A percentile compares a stretch with the other conserved stretches of the same genome.
These are phyloP conservation scores for Blomia tropicalis DNA, from an alignment of 2,888 invertebrate genomes.

Conservation along the genomic window DNA sequence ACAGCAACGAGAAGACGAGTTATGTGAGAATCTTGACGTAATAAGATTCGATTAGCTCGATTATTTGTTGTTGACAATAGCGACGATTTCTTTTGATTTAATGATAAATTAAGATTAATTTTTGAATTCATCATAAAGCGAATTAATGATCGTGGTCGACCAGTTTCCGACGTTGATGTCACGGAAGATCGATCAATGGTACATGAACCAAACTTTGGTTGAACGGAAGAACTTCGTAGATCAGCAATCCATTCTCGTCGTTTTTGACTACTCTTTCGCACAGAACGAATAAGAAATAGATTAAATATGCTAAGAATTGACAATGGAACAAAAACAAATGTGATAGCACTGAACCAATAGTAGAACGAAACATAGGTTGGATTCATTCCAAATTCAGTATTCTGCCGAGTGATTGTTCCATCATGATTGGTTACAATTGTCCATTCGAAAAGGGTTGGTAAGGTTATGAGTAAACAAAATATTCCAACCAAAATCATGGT, in stretches of 20 bases:
- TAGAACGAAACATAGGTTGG: conserved; percentile 33
- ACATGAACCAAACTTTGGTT: too few relatives aligned
- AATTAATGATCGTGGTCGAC: not conserved
- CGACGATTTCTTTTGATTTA: not conserved
- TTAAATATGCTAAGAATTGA: conserved; percentile 40
- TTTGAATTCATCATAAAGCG: not conserved
- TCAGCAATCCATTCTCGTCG: not conserved
- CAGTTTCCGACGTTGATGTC: too few relatives aligned
- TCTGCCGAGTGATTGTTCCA: not conserved
- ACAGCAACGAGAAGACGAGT: conserved; percentile 42
- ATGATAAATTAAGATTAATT: not conserved
- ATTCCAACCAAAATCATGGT: conserved; percentile 33
- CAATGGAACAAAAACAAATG: conserved; percentile 39
- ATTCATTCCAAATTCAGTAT: not conserved
- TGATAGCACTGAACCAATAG: conserved; percentile 37
- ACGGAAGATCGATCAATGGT: too few relatives aligned
- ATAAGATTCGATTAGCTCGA: not conserved
- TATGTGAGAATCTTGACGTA: conserved; percentile 33
- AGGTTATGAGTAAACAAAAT: conserved; percentile 40
- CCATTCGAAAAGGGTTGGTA: conserved; percentile 51
- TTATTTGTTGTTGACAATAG: too few relatives aligned
- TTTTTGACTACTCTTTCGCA: conserved; percentile 29
- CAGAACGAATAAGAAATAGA: conserved; percentile 37
- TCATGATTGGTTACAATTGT: not conserved
- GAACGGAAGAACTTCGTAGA: too few relatives aligned